Percentiles rank a stretch among this genome's conserved stretches.
Evolutionary conservation across 2,888 invertebrate species (phyloP).

Genomic region (Belgica antarctica): DNA sequence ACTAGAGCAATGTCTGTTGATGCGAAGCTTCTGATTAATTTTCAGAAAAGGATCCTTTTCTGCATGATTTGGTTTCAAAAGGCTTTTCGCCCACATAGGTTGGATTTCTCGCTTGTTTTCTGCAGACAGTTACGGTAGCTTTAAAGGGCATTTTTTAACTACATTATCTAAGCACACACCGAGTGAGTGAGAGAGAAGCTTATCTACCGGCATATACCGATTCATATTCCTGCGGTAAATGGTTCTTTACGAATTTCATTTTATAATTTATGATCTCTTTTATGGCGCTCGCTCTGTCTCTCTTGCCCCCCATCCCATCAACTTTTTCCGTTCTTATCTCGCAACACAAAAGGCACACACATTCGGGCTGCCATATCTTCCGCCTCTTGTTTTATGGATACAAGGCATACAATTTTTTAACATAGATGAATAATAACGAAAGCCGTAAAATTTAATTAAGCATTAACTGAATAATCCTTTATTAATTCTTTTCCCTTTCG

Average conservation of each 20-base stretch:
- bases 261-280: constrained; percentile 42
- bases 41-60: constrained; percentile 29
- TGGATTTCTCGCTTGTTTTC: not conserved
- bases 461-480: constrained; percentile 39
- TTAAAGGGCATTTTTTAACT: constrained; percentile 34
- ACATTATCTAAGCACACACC: constrained; percentile 33
- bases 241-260: constrained; percentile 42
- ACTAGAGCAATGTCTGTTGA: too few relatives aligned
- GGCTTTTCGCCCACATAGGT: constrained; percentile 11
- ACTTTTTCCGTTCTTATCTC: constrained; percentile 37
- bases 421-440: constrained; percentile 39
- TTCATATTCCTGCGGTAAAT: constrained; percentile 39
- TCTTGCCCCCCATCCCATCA: too few relatives aligned
- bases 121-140: constrained; percentile 12
- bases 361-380: constrained; percentile 10
- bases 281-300: not conserved
- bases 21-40: not conserved
- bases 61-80: constrained; percentile 25
- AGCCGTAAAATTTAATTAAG: constrained; percentile 42
- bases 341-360: constrained; percentile 31
- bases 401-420: not conserved
- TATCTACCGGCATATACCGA: constrained; percentile 40
- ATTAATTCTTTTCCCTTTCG: constrained; percentile 28
- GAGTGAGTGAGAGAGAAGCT: constrained; percentile 4
- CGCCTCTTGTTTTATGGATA: constrained; percentile 30